Evolutionary conservation across 2,797 vertebrate species (phyloP), one percentile per base, ranked within the genome.

Genomic region (Lepidocolaptes lacrymiger): DNA sequence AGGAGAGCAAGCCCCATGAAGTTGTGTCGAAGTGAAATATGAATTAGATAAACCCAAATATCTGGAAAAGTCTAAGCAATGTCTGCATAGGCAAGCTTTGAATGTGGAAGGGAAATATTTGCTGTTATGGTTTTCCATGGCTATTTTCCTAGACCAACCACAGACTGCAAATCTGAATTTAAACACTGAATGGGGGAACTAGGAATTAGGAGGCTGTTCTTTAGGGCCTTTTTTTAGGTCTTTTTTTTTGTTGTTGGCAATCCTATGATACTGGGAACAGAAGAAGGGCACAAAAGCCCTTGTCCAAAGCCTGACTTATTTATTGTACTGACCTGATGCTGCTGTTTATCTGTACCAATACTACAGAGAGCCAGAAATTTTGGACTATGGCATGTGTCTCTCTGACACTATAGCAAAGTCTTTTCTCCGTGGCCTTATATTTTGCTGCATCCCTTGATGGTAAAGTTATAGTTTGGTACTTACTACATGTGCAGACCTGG

Each of bases 361-460:
- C 36, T 58, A 46, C 0, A 1, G 28, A 26, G 5, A 87, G 48
- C 2, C 61, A 77, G 34, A 74, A 51, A 48, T 59, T 76, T 55
- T 46, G 26, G 43, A 49, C 59, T 66, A 19, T 0, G 2, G 14
- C 4, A 22, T 46, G 24, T 0, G 0, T 43, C 23, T 67, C 41
- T 61, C 30, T 63, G 26, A 23, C n/a, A 7, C 7, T n/a, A 22
- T 34, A 5, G 20, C 36, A 39, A 79, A 76, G 46, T 48, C 26
- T 46, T 61, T 76, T 66, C 17, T 34, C 69, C 71, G n/a, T 28
- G 43, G 32, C 11, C 23, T 78, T 19, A 4, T 37, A 52, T 48
- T 75, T 82, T 63, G 5, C 12, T 44, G 27, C 67, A 75, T 37
- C 6, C 28, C 24, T 21, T 48, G 12, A 34, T 18, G 3, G 10